Evolutionary conservation across 1,140 invertebrate genomes (phyloP).

Genomic region (Drosophila bocqueti): DNA sequence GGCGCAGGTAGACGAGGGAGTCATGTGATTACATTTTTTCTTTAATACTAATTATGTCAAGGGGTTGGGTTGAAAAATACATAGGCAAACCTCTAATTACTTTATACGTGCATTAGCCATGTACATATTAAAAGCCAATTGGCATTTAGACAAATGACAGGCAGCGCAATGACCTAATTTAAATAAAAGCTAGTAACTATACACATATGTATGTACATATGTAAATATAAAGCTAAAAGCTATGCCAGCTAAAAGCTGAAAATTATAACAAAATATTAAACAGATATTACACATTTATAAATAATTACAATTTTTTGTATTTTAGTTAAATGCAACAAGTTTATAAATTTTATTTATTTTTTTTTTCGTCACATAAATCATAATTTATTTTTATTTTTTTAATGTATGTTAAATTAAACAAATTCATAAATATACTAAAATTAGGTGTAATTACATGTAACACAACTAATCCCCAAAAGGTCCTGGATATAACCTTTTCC

Average conservation of each 20-base stretch:
- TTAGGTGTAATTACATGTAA: not conserved
- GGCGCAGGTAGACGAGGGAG: not conserved
- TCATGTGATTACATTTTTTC: not conserved
- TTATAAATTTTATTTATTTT: not conserved
- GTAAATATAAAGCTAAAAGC: too few species aligned
- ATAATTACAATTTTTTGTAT: not conserved
- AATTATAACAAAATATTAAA: too few species aligned
- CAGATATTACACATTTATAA: too few species aligned
- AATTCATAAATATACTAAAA: not conserved
- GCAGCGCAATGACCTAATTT: constrained; percentile 15
- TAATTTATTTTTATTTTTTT: too few species aligned
- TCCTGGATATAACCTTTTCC: not conserved
- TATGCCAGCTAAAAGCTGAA: too few species aligned
- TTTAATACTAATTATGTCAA: not conserved
- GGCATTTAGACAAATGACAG: not conserved
- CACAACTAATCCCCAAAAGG: too few species aligned
- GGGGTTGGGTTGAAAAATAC: not conserved
- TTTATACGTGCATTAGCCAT: not conserved
- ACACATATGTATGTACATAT: not conserved
- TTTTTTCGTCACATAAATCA: not conserved
- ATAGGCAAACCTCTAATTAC: not conserved
- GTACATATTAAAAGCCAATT: constrained; percentile 6
- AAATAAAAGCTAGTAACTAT: not conserved
- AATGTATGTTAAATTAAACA: not conserved
- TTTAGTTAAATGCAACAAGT: not conserved